phyloP scores from a whole-genome alignment of 2,888 invertebrate genomes.

The Griposia aprilina region DNA sequence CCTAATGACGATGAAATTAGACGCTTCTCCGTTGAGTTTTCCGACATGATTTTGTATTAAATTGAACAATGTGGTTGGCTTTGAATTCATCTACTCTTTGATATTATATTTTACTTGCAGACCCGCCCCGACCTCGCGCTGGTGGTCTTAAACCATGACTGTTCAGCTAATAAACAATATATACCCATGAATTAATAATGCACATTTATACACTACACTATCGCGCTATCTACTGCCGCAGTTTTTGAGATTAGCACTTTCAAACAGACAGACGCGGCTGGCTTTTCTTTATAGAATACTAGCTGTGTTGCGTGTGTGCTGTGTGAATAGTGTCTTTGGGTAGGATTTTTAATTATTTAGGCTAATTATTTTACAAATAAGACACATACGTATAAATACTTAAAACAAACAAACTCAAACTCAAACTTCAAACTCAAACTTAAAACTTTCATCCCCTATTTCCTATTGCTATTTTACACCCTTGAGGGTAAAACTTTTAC shows the following conservation, averaged over 20 bases:
- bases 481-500: too few relatives aligned
- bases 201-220: not conserved
- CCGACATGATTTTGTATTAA: conserved; percentile 5
- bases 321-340: too few relatives aligned
- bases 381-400: too few relatives aligned
- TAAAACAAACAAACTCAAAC: too few relatives aligned
- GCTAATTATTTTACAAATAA: too few relatives aligned
- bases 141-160: not conserved
- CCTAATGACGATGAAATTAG: conserved; percentile 44
- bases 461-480: too few relatives aligned
- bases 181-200: not conserved
- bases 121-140: conserved; percentile 11
- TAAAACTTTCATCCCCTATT: too few relatives aligned
- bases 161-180: not conserved
- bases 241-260: not conserved
- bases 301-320: too few relatives aligned
- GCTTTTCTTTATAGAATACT: not conserved
- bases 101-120: conserved; percentile 33
- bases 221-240: not conserved
- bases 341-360: too few relatives aligned
- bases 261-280: too few relatives aligned
- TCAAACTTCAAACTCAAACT: too few relatives aligned
- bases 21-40: conserved; percentile 13
- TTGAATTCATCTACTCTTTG: not conserved
- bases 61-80: not conserved